Conservation (phyloP, 2,888 invertebrate species). For the Hypsopygia costalis region DNA sequence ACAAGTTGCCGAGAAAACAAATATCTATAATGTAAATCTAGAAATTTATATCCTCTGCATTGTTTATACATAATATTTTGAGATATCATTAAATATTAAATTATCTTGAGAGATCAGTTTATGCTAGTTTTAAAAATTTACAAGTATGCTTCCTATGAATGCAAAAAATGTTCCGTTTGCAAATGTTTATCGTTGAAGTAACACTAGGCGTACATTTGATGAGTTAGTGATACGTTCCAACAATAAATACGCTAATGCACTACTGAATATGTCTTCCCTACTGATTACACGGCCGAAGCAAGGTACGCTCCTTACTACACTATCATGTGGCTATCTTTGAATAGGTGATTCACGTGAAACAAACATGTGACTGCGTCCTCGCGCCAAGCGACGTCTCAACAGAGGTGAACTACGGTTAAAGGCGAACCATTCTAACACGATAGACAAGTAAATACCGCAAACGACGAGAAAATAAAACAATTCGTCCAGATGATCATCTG, state of each 20-base stretch:
- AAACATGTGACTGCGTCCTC: slow-evolving; percentile 36
- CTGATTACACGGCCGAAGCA: slow-evolving; percentile 67
- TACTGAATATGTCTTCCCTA: slow-evolving; percentile 64
- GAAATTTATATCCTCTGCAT: slow-evolving; percentile 69
- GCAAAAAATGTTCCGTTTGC: slow-evolving; percentile 60
- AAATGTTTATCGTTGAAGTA: slow-evolving; percentile 60
- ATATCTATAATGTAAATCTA: slow-evolving; percentile 65
- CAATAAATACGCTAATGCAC: slow-evolving; percentile 70
- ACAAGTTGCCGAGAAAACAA: slow-evolving; percentile 62
- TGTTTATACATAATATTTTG: slow-evolving; percentile 70
- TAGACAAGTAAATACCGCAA: slow-evolving; percentile 19
- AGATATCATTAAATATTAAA: slow-evolving; percentile 71
- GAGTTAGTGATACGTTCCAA: slow-evolving; percentile 61
- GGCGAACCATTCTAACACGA: slow-evolving; percentile 38
- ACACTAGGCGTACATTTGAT: slow-evolving; percentile 60
- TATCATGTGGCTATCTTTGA: slow-evolving; percentile 42
- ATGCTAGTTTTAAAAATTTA: slow-evolving; percentile 78
- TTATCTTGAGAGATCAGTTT: slow-evolving; percentile 79
- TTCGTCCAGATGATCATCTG: slow-evolving; percentile 63
- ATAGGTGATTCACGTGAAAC: slow-evolving; percentile 36
- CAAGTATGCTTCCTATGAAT: slow-evolving; percentile 67
- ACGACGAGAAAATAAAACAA: slow-evolving; percentile 44
- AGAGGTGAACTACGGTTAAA: slow-evolving; percentile 34
- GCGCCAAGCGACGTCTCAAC: slow-evolving; percentile 31
- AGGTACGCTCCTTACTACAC: slow-evolving; percentile 39